Evolutionary conservation across 2,888 invertebrate species (phyloP), one percentile per base, ranked within the genome.

Genomic region (Microplitis deprimator): DNA sequence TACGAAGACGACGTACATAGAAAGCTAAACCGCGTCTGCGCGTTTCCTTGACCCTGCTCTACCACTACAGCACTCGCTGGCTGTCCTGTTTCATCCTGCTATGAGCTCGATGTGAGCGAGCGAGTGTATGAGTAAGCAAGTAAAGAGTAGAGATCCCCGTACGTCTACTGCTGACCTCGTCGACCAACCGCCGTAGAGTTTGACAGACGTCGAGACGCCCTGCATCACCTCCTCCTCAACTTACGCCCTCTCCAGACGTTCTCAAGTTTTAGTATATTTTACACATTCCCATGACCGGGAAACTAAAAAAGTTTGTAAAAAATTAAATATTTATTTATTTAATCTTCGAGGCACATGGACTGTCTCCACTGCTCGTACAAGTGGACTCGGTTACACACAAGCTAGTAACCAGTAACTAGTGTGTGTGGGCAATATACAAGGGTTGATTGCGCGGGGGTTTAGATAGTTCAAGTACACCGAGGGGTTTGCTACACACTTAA

Each of bases 131-230:
- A 50, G 50, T 50, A 13, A 50, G 10, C 50, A 50, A 50, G 50
- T 50, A 50, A 50, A 50, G 50, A 50, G 50, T 13, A 50, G 50
- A 50, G 50, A 17, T 71, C 61, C 61, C 39, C 39, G 50, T 64
- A 39, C 67, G 16, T 39, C 77, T 77, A 40, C 68, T 76, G 60
- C 77, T 75, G 76, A 81, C 81, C 80, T 77, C 80, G 80, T 79
- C 81, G 84, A 84, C 85, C 86, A 86, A 87, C 87, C 86, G 16
- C 85, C 85, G 82, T 79, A 83, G 82, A 81, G 86, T 85, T 87
- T 89, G 89, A 89, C 87, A 89, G 87, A 89, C 88, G 88, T 88
- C 87, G 88, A 86, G 89, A 89, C 89, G 89, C 88, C 89, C 89
- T 88, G 85, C 85, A 87, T 86, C 87, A 86, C 86, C 83, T 80